phyloP scores from a whole-genome alignment of 2,888 invertebrate species.

The Uloborus plumipes region DNA sequence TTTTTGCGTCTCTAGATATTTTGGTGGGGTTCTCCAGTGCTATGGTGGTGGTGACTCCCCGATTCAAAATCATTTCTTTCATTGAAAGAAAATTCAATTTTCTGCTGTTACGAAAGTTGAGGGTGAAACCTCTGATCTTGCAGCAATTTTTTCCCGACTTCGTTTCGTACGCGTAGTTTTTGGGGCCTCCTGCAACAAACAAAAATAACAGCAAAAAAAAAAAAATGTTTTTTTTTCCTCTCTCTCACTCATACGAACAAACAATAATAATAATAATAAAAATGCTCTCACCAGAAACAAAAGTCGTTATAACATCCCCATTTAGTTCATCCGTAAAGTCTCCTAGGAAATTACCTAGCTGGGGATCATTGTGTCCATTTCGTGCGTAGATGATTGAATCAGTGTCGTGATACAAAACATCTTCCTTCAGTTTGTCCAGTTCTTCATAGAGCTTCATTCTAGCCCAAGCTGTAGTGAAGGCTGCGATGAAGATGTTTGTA shows the following conservation, averaged over 20 bases:
- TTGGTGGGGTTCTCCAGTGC: not conserved
- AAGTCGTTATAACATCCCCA: constrained; percentile 4
- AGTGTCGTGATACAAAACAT: constrained; percentile 10
- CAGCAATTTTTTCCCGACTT: not conserved
- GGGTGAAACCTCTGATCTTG: constrained; percentile 9
- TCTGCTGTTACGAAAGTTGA: not conserved
- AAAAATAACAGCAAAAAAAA: not conserved
- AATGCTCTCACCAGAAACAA: constrained; percentile 17
- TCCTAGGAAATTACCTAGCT: not conserved
- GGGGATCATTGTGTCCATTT: not conserved
- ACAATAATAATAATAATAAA: not conserved
- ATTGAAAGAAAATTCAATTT: not conserved
- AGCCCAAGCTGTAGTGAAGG: not conserved
- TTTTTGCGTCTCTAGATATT: not conserved
- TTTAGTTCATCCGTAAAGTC: constrained; percentile 13
- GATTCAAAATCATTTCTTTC: not conserved
- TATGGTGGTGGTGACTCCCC: not conserved
- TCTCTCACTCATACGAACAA: no score
- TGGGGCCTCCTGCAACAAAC: constrained; percentile 10
- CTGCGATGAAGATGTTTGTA: not conserved
- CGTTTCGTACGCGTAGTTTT: constrained; percentile 1
- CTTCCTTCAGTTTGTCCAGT: not conserved
- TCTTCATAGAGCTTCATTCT: not conserved
- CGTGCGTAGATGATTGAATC: not conserved
- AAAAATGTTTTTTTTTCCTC: no score